Evolutionary conservation across 2,797 vertebrate species (phyloP).

Genomic region (Microctenopoma lineatum): DNA sequence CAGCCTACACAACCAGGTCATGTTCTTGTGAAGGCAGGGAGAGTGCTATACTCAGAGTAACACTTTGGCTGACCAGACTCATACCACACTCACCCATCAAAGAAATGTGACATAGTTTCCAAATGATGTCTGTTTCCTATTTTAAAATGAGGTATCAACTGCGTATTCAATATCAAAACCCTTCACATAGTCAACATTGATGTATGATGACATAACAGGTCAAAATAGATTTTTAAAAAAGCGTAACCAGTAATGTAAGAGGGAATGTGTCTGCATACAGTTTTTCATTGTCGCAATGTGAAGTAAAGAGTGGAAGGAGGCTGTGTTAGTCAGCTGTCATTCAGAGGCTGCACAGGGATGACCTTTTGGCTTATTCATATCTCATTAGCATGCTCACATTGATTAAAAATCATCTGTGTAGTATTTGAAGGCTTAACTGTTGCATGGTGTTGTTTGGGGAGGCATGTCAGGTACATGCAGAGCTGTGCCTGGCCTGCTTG

Average conservation of each 20-base stretch:
- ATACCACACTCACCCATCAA: constrained; percentile 25
- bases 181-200: constrained; percentile 15
- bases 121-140: constrained; percentile 43
- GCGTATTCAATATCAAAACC: constrained; percentile 50
- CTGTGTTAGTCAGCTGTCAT: constrained; percentile 10
- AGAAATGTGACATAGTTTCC: constrained; percentile 35
- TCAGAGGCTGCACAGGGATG: constrained; percentile 34
- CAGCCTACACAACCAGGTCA: constrained; percentile 40
- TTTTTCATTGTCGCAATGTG: constrained; percentile 3
- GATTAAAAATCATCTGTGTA: constrained; percentile 66
- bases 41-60: constrained; percentile 4
- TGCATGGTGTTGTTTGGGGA: constrained; percentile 54
- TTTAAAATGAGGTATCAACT: constrained; percentile 33
- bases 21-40: constrained; percentile 25
- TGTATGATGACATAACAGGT: constrained; percentile 40
- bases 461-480: constrained; percentile 53
- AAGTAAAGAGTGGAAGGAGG: constrained; percentile 17
- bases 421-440: constrained; percentile 56
- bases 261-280: background rate
- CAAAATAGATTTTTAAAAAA: constrained; percentile 12
- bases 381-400: constrained; percentile 58
- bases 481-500: constrained; percentile 49
- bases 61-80: constrained; percentile 15
- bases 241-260: constrained; percentile 15
- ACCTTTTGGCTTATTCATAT: constrained; percentile 45